These are phyloP conservation scores for Pseudoatta argentina DNA, from an alignment of 1,140 invertebrate species.

Conservation along the genomic window DNA sequence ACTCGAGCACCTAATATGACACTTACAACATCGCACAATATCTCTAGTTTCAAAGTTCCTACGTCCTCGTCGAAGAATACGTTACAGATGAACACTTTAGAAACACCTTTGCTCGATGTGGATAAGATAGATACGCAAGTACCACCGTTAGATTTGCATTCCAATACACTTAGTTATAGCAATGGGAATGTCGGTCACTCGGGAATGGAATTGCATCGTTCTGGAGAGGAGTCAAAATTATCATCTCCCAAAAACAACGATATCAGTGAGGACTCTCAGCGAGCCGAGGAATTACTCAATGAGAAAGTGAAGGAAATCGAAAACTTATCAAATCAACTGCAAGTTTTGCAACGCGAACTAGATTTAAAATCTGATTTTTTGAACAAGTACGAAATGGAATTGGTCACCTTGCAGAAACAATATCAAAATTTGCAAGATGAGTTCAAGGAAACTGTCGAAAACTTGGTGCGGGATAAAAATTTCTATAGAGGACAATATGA, in stretches of 20 bases:
- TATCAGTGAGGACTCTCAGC: conserved; percentile 32
- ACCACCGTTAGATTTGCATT: conserved; percentile 77
- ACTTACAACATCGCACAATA: conserved; percentile 70
- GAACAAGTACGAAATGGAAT: conserved; percentile 86
- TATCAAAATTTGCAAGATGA: conserved; percentile 87
- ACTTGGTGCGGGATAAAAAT: conserved; percentile 87
- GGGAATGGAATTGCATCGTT: conserved; percentile 43
- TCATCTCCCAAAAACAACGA: conserved; percentile 37
- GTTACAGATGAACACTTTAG: conserved; percentile 24
- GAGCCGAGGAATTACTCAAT: conserved; percentile 49
- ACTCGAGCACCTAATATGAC: conserved; percentile 75
- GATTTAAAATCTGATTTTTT: conserved; percentile 86
- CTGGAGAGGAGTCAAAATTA: conserved; percentile 43
- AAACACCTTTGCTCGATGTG: conserved; percentile 61
- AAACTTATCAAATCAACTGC: conserved; percentile 87
- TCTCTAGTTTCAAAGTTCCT: conserved; percentile 76
- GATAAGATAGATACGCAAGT: conserved; percentile 69
- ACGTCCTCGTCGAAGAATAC: conserved; percentile 47
- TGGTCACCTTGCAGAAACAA: conserved; percentile 87
- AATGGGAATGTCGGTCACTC: conserved; percentile 30
- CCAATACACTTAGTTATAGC: conserved; percentile 66
- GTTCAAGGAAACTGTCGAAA: conserved; percentile 86
- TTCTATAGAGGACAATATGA: conserved; percentile 88
- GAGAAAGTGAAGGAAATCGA: conserved; percentile 58
- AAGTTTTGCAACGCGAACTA: conserved; percentile 86